phyloP scores from a whole-genome alignment of 2,113 vertebrate genomes.

The Gopherus evgoodei region DNA sequence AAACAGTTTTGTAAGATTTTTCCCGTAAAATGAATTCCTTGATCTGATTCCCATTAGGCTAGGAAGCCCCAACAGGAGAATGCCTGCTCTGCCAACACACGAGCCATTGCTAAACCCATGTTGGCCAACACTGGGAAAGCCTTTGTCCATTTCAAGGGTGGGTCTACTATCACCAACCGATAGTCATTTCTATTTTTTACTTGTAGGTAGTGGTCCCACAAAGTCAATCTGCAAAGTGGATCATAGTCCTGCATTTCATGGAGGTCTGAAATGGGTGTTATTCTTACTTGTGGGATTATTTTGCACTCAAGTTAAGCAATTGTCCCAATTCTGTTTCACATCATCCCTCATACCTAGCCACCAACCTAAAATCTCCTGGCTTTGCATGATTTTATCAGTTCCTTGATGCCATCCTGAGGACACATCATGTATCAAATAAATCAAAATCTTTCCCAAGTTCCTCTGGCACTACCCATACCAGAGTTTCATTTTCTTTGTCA shows the following conservation, averaged over 20 bases:
- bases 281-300: constrained; percentile 47
- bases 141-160: constrained; percentile 47
- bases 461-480: constrained; percentile 56
- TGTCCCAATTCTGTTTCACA: neutral
- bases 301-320: constrained; percentile 30
- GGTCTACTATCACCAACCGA: constrained; percentile 21
- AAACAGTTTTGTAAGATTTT: constrained; percentile 65
- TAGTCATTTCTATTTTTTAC: constrained; percentile 63
- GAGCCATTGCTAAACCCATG: constrained; percentile 50
- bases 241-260: constrained; percentile 40
- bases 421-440: constrained; percentile 57
- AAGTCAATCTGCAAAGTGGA: constrained; percentile 61
- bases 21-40: constrained; percentile 62
- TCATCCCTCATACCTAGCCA: constrained; percentile 65
- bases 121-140: constrained; percentile 63
- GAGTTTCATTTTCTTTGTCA: constrained; percentile 52
- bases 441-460: constrained; percentile 58
- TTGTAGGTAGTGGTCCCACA: constrained; percentile 43
- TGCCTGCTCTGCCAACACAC: constrained; percentile 59
- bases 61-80: constrained; percentile 63
- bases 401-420: constrained; percentile 47
- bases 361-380: constrained; percentile 21
- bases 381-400: constrained; percentile 49
- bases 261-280: constrained; percentile 34
- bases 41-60: constrained; percentile 40